Base-by-base conservation (phyloP, 2,113 vertebrate genomes). In the Chunga burmeisteri region DNA sequence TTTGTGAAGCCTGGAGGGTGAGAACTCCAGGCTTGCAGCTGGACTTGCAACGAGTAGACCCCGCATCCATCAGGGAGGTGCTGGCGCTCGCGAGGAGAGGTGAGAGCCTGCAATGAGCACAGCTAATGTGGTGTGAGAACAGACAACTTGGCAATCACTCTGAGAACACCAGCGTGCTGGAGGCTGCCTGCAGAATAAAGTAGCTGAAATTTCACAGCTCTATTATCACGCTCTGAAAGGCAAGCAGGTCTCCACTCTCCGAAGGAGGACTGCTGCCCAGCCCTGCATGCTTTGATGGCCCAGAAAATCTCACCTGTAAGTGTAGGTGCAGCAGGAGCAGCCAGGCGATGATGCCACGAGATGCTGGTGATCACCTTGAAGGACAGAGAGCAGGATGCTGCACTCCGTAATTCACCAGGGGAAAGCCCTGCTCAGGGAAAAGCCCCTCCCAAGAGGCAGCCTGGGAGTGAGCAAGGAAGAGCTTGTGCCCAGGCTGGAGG, bases 281-380 rank as follows among this genome's bases (percentile, higher is more conserved):
- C 36, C 21, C 73, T 53, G 65, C 5, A 0, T 6, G n/a, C 52
- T 77, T 66, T 42, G 78, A 29, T 84, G 81, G 65, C 78, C 72
- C 63, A 73, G 44, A 90, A 96, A 93, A 70, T 61, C 78, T 81
- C 81, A 61, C 81, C 78, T 70, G 44, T 42, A 38, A 62, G 58
- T 0, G 10, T 13, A 87, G 78, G 49, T 56, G 40, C 85, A 77
- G 90, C 67, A 16, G 63, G n/a, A 91, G 62, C 58, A 68, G 71
- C 42, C 0, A 0, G n/a, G 29, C 0, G 0, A 47, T 6, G 46
- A 22, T n/a, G 29, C 49, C 9, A 18, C 0, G 16, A 86, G 71
- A 25, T 6, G 30, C 34, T 42, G 73, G 25, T 6, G n/a, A 59
- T 25, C 34, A 50, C 36, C 42, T 9, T 23, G 73, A 81, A 67